Base-by-base conservation (phyloP, 2,888 invertebrate species). In the Cosmorhoe ocellata region DNA sequence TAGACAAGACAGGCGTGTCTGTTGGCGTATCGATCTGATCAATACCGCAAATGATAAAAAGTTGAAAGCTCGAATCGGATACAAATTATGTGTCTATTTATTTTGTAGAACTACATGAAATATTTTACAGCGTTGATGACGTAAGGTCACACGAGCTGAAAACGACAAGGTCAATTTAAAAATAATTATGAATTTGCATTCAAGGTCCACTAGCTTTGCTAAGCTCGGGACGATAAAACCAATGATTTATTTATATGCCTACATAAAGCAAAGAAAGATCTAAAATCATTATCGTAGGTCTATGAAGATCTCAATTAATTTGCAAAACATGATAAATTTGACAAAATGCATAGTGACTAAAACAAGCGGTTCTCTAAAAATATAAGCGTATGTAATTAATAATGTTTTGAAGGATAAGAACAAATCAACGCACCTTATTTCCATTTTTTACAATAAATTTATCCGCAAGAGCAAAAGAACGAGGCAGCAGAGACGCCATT, bases 401-500 rank as follows among this genome's bases (percentile, higher is more conserved):
- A 18, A 7, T 24, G 24, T 6, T 7, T 24, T 5, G 7, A 3
- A 24, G 3, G 14, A 28, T 32, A 45, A 7, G 42, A 42, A n/a
- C 14, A 9, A 31, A 10, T 52, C 36, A 40, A 60, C 78, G 83
- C 92, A 96, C 96, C 94, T 95, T 95, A 60, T 92, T 81, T 59
- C 93, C 92, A 86, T 93, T 93, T 84, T 93, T 93, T 58, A 93
- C 86, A 68, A 93, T 88, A 64, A 94, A 81, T 79, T 91, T 92
- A 90, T 95, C 95, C 51, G 93, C 92, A 71, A 95, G 86, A 80
- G 92, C 90, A 74, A 94, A 85, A 67, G 94, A 92, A 79, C 96
- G 93, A 76, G 93, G 93, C 84, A 96, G 92, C 86, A 96, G 92
- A 74, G 94, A 94, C 91, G 95, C 95, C 95, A 95, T 95, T 91